Evolutionary conservation across 64 coral and sea anemone genomes (phyloP).

Genomic region (Stichodactyla helianthus): DNA sequence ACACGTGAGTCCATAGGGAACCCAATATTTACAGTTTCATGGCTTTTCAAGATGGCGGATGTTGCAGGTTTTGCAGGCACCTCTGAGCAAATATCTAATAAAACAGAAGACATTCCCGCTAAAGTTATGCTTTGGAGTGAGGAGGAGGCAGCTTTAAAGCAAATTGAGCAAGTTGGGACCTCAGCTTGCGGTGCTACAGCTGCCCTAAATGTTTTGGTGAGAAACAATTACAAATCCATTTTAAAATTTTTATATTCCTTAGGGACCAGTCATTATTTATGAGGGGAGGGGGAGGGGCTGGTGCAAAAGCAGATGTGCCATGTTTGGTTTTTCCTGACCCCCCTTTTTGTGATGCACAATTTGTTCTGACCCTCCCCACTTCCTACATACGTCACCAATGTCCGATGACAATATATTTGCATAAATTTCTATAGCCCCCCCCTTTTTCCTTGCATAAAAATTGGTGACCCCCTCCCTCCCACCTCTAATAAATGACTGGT

Average conservation of each 20-base stretch:
- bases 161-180: constrained; percentile 56
- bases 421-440: too few relatives aligned
- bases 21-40: not conserved
- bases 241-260: not conserved
- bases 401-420: too few relatives aligned
- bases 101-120: constrained; percentile 20
- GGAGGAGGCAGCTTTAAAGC: constrained; percentile 49
- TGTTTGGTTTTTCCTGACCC: too few relatives aligned
- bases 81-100: not conserved
- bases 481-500: too few relatives aligned
- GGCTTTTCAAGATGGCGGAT: constrained; percentile 32
- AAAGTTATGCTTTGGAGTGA: constrained; percentile 65
- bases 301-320: too few relatives aligned
- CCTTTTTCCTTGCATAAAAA: too few relatives aligned
- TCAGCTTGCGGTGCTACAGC: constrained; percentile 83
- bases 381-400: too few relatives aligned
- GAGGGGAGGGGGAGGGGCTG: too few relatives aligned
- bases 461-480: too few relatives aligned
- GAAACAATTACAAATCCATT: not conserved
- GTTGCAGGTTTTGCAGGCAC: not conserved
- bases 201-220: constrained; percentile 73
- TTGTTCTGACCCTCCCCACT: too few relatives aligned
- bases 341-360: too few relatives aligned
- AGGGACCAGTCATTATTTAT: too few relatives aligned
- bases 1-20: not conserved